Base-by-base conservation (phyloP, 1,140 invertebrate genomes). In the Hypsibius dujardini region DNA sequence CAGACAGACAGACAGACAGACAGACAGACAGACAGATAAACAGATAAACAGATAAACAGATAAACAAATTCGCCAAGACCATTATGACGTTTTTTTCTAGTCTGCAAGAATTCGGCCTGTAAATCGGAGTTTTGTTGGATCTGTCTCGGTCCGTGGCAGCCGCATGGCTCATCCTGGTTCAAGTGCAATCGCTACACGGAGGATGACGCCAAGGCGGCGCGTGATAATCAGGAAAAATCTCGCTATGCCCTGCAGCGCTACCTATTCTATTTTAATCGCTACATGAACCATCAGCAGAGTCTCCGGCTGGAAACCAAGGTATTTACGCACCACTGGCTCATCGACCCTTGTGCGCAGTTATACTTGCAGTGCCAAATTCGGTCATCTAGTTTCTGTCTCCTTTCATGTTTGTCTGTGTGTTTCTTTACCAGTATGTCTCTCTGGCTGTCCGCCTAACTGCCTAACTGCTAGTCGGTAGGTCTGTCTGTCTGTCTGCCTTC, bases 121-220 rank as follows among this genome's bases (percentile, higher is more conserved):
- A 94, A 93, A 80, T 87, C 90, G 28, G 94, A 98, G 78, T 98
- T 98, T 79, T 98, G 95, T 82, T 98, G 95, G 95, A 92, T 98
- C 0, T 98, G 95, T 79, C 84, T 98, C 50, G 95, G 94, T 46
- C 91, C 92, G 1, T 98, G 95, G 95, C 92, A 96, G 79, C 94
- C 94, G 3, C 95, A 98, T 80, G 95, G 95, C 46, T 93, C 91
- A 47, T 95, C 91, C 47, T 98, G 95, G 94, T 97, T 97, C 78
- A 95, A 93, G 77, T 98, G 95, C 79, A 98, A 98, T 80, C 86
- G 93, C 72, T 98, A 92, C 79, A 92, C 98, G 80, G 94, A 97
- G 79, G 89, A 93, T 76, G 94, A 95, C 78, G 92, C 94, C 1
- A 94, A 92, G 81, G 90, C 90, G 69, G 94, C 94, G 0, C 84